Conservation (phyloP, 2,888 invertebrate species). For the Sesia apiformis region DNA sequence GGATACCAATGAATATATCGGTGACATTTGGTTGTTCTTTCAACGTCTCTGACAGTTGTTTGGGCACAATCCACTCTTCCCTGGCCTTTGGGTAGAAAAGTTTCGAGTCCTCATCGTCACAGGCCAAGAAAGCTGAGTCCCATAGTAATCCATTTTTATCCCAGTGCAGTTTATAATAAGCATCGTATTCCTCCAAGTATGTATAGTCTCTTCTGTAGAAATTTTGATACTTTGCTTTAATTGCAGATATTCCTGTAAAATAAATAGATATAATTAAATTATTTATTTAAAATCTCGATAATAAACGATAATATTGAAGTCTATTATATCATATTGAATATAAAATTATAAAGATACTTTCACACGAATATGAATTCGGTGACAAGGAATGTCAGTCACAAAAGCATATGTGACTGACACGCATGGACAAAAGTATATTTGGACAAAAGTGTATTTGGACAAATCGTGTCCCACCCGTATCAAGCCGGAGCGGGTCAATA, state of each 20-base stretch:
- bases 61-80: constrained; percentile 27
- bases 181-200: constrained; percentile 26
- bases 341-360: too few relatives aligned
- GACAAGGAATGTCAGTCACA: too few relatives aligned
- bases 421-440: too few relatives aligned
- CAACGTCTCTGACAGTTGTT: constrained; percentile 15
- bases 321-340: too few relatives aligned
- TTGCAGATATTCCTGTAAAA: constrained; percentile 3
- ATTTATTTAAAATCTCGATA: too few relatives aligned
- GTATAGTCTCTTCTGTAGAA: constrained; percentile 30
- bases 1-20: constrained; percentile 28
- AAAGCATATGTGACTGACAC: too few relatives aligned
- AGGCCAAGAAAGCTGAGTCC: constrained; percentile 23
- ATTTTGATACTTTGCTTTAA: not conserved
- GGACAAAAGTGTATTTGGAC: too few relatives aligned
- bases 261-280: not conserved
- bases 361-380: too few relatives aligned
- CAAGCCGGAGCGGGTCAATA: too few relatives aligned
- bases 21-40: constrained; percentile 15
- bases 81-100: constrained; percentile 27
- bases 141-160: constrained; percentile 17
- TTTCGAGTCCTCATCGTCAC: constrained; percentile 30
- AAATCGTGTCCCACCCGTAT: too few relatives aligned
- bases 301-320: too few relatives aligned
- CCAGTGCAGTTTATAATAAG: constrained; percentile 34